Evolutionary conservation across 1,140 invertebrate species (phyloP).

Genomic region (Meloidogyne floridensis): DNA sequence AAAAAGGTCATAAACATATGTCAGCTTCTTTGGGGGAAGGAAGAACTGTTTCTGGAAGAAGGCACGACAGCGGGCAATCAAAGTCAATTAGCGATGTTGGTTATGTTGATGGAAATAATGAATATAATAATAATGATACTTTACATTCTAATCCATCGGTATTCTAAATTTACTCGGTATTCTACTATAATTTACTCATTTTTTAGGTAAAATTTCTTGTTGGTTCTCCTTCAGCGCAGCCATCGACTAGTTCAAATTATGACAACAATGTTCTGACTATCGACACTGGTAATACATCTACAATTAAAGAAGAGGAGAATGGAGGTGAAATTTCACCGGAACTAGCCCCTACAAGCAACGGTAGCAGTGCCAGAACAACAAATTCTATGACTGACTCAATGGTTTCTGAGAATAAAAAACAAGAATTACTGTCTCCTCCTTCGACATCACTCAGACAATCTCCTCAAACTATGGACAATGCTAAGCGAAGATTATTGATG

Average conservation of each 20-base stretch:
- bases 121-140: too few species aligned
- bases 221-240: slow-evolving; percentile 12
- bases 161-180: too few species aligned
- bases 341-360: background rate
- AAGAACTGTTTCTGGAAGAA: slow-evolving; percentile 6
- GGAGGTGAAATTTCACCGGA: slow-evolving; percentile 2
- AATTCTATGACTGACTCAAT: background rate
- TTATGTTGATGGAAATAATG: too few species aligned
- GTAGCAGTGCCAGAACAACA: background rate
- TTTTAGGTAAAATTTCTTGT: slow-evolving; percentile 28
- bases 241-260: background rate
- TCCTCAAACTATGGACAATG: slow-evolving; percentile 23
- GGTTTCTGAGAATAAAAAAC: background rate
- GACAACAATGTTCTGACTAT: background rate
- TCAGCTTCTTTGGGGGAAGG: background rate
- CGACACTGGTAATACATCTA: background rate
- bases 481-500: slow-evolving; percentile 28
- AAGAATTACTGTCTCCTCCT: slow-evolving; percentile 4
- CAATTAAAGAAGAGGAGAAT: background rate
- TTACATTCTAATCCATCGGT: background rate
- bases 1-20: background rate
- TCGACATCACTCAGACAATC: slow-evolving; percentile 8
- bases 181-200: too few species aligned
- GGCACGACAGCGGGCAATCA: background rate
- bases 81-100: slow-evolving; percentile 10